phyloP scores from a whole-genome alignment of 2,113 vertebrate genomes.

The Chloebia gouldiae region DNA sequence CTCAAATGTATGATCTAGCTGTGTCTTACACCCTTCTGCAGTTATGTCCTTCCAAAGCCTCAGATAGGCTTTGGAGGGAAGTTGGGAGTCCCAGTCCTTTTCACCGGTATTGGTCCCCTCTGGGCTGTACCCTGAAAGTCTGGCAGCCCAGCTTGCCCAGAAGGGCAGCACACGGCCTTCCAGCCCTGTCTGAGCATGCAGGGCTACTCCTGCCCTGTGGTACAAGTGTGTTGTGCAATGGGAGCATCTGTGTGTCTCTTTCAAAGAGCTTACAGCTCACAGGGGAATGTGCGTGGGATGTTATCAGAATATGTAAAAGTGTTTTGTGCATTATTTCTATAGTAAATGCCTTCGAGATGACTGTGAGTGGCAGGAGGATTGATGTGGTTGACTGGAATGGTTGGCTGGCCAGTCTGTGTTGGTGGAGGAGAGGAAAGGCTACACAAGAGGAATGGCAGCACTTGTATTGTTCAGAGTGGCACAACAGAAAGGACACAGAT shows the following conservation, averaged over 20 bases:
- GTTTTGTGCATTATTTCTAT: neutral
- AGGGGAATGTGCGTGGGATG: neutral
- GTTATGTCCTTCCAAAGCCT: neutral
- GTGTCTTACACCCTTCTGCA: neutral
- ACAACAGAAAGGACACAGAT: neutral
- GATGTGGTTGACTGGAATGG: neutral
- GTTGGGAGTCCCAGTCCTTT: neutral
- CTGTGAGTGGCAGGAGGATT: neutral
- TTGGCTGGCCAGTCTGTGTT: neutral
- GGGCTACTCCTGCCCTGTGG: neutral
- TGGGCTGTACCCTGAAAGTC: neutral
- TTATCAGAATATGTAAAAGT: neutral
- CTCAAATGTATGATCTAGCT: neutral
- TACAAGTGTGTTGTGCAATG: neutral
- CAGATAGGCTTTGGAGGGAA: neutral
- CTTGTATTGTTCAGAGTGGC: neutral
- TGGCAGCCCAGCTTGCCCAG: neutral
- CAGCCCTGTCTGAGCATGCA: neutral
- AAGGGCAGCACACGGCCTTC: neutral
- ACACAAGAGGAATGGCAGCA: neutral
- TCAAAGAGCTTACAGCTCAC: neutral
- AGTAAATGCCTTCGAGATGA: neutral
- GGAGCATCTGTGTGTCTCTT: neutral
- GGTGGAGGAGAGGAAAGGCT: neutral
- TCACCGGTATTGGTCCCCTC: accelerated